Percentiles rank a stretch among this genome's conserved stretches.
These are phyloP conservation scores for Diarsia rubi DNA, from an alignment of 2,888 invertebrate genomes.

Conservation along the genomic window DNA sequence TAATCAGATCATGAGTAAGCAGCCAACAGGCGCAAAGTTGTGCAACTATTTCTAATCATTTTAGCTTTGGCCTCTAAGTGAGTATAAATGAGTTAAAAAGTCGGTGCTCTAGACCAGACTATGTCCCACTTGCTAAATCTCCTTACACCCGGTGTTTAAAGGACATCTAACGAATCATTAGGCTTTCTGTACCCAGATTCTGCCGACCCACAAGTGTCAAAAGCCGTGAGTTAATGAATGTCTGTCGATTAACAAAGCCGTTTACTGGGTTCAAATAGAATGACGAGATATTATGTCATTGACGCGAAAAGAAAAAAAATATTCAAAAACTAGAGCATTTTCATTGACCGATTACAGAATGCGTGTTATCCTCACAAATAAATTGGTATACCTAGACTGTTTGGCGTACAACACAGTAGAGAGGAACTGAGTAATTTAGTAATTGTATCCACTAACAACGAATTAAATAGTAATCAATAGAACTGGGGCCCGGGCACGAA, in stretches of 20 bases:
- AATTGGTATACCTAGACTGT: conserved; percentile 70
- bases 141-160: not conserved
- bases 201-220: not conserved
- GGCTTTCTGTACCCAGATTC: not conserved
- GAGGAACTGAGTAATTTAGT: conserved; percentile 89
- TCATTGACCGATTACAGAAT: conserved; percentile 8
- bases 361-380: conserved; percentile 62
- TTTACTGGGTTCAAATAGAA: not conserved
- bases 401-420: conserved; percentile 68
- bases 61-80: not conserved
- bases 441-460: conserved; percentile 89
- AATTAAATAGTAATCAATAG: conserved; percentile 90
- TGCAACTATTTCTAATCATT: not conserved
- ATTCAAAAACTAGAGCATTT: not conserved
- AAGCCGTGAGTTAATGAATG: not conserved
- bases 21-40: not conserved
- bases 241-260: not conserved
- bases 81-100: not conserved
- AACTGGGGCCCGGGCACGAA: conserved; percentile 81
- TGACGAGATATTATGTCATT: not conserved
- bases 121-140: not conserved
- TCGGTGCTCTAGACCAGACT: not conserved
- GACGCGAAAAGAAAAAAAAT: not conserved
- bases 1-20: not conserved
- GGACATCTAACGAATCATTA: not conserved